A percentile compares a stretch with the other conserved stretches of the same genome.
These are phyloP conservation scores for Microcebus lehilahytsara DNA, from an alignment of 2,113 vertebrate species.

Conservation along the genomic window DNA sequence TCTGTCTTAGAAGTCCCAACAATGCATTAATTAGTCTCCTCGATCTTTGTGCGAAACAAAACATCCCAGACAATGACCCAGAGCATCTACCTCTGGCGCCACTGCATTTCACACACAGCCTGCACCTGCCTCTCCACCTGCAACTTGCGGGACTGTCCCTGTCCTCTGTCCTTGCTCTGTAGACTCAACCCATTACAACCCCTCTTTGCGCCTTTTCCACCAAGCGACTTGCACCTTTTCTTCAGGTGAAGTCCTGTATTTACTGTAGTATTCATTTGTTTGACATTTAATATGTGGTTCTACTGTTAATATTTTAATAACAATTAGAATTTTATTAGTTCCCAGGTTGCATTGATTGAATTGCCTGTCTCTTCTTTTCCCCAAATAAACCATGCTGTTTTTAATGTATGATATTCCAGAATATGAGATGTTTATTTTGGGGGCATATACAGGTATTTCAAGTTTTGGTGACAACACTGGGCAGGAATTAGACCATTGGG, in stretches of 20 bases:
- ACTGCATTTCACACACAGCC: neutral
- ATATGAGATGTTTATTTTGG: neutral
- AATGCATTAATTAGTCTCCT: neutral
- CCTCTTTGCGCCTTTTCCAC: neutral
- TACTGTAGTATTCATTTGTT: neutral
- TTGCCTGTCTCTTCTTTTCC: neutral
- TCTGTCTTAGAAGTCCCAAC: neutral
- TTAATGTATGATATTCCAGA: neutral
- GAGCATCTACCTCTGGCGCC: neutral
- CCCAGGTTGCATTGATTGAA: neutral
- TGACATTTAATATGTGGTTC: neutral
- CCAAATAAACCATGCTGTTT: neutral
- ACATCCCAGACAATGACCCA: neutral
- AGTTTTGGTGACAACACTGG: neutral
- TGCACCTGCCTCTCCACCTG: neutral
- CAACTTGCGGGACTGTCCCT: neutral
- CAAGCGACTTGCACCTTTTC: neutral
- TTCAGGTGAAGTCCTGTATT: neutral
- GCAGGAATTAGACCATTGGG: neutral
- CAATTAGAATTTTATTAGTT: neutral
- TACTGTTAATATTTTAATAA: neutral
- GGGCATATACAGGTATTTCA: neutral
- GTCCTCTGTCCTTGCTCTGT: neutral
- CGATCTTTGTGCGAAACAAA: neutral
- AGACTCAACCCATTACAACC: neutral